These are phyloP conservation scores for Picus viridis DNA, from an alignment of 2,797 vertebrate species.

Conservation along the genomic window DNA sequence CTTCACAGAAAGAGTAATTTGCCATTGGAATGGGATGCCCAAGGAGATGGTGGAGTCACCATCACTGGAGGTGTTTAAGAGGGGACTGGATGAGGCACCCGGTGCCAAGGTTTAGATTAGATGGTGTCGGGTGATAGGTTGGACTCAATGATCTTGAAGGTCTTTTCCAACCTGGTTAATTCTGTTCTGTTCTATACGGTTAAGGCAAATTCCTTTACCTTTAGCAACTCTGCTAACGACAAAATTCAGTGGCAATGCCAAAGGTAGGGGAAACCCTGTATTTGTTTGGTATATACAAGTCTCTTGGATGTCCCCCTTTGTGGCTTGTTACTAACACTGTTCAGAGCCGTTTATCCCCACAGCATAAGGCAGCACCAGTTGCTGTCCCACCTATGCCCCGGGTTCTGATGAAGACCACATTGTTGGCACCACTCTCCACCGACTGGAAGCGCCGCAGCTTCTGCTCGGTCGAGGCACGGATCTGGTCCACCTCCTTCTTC, in stretches of 20 bases:
- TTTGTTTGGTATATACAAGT: background rate
- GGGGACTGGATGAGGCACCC: no score
- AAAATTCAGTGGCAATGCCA: background rate
- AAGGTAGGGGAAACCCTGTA: background rate
- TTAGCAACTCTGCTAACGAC: background rate
- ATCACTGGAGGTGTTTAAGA: no score
- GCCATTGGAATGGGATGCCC: no score
- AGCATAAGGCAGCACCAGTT: accelerated
- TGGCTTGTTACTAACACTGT: background rate
- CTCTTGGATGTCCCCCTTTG: background rate
- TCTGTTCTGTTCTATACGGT: background rate
- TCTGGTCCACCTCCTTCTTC: constrained; percentile 92
- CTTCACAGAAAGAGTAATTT: no score
- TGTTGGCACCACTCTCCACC: constrained; percentile 92
- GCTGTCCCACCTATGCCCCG: constrained; percentile 84
- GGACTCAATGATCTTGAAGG: no score
- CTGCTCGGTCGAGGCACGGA: constrained; percentile 79
- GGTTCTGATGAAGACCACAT: constrained; percentile 94
- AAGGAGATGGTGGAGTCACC: no score
- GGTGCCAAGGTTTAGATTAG: no score
- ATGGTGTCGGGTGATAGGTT: no score
- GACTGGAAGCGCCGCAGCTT: constrained; percentile 88
- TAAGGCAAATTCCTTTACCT: background rate
- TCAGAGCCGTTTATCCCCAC: background rate
- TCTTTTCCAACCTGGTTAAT: no score